phyloP scores from a whole-genome alignment of 2,888 invertebrate species.

The Erebia epiphron region DNA sequence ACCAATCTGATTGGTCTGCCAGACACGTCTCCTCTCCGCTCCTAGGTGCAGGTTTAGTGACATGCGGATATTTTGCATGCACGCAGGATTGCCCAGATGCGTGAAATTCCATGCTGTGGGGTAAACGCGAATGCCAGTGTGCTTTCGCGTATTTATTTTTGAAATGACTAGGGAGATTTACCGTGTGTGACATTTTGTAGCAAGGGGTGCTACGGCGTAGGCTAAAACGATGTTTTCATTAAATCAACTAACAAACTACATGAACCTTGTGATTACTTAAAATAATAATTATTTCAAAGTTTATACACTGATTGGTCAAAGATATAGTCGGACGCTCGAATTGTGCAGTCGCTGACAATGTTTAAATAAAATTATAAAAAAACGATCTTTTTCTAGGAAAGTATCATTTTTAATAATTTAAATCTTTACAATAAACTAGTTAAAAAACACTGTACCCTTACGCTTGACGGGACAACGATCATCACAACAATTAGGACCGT shows the following conservation, averaged over 20 bases:
- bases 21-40: too few species aligned
- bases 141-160: too few species aligned
- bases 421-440: constrained; percentile 67
- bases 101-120: too few species aligned
- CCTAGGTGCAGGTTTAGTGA: too few species aligned
- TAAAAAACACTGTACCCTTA: constrained; percentile 70
- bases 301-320: constrained; percentile 60
- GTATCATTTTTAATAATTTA: constrained; percentile 58
- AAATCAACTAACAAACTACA: constrained; percentile 61
- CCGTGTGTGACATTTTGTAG: background rate
- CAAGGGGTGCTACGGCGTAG: constrained; percentile 39
- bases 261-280: constrained; percentile 56
- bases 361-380: constrained; percentile 28
- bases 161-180: too few species aligned
- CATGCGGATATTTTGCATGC: too few species aligned
- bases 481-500: background rate
- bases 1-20: too few species aligned
- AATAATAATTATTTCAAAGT: constrained; percentile 57
- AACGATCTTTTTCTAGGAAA: constrained; percentile 60
- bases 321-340: constrained; percentile 41
- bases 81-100: too few species aligned
- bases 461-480: constrained; percentile 33
- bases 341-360: constrained; percentile 3
- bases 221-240: constrained; percentile 55
- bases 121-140: too few species aligned